Evolutionary conservation across 2,797 vertebrate genomes (phyloP).

Genomic region (Enoplosus armatus): DNA sequence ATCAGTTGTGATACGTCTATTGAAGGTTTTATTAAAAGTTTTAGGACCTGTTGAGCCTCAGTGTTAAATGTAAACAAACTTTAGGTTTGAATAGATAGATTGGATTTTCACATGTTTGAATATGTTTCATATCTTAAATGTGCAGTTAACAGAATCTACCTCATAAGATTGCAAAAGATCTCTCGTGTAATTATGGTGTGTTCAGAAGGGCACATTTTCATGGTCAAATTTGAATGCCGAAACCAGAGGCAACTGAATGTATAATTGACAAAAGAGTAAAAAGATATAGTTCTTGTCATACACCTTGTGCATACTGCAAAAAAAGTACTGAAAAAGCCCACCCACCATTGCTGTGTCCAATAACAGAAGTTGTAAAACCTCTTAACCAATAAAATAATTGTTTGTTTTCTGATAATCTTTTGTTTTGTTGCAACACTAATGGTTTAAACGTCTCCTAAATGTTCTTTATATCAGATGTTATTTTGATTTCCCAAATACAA

Average conservation of each 20-base stretch:
- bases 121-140: constrained; percentile 46
- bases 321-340: constrained; percentile 21
- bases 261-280: constrained; percentile 25
- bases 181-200: constrained; percentile 16
- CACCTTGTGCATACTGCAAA: constrained; percentile 22
- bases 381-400: constrained; percentile 61
- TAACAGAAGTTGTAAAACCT: constrained; percentile 47
- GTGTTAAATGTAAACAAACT: constrained; percentile 29
- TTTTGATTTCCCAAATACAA: neutral
- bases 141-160: constrained; percentile 75
- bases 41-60: neutral
- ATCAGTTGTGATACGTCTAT: constrained; percentile 1
- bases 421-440: constrained; percentile 2
- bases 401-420: constrained; percentile 32
- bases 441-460: neutral
- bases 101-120: constrained; percentile 38
- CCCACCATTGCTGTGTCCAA: constrained; percentile 21
- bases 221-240: constrained; percentile 27
- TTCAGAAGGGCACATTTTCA: constrained; percentile 2
- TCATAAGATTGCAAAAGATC: constrained; percentile 60
- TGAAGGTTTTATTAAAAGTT: constrained; percentile 17
- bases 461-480: neutral
- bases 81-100: constrained; percentile 36
- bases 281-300: constrained; percentile 13
- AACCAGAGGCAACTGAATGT: constrained; percentile 59